Evolutionary conservation across 2,888 invertebrate genomes (phyloP).

Genomic region (Chymomyza caudatula): DNA sequence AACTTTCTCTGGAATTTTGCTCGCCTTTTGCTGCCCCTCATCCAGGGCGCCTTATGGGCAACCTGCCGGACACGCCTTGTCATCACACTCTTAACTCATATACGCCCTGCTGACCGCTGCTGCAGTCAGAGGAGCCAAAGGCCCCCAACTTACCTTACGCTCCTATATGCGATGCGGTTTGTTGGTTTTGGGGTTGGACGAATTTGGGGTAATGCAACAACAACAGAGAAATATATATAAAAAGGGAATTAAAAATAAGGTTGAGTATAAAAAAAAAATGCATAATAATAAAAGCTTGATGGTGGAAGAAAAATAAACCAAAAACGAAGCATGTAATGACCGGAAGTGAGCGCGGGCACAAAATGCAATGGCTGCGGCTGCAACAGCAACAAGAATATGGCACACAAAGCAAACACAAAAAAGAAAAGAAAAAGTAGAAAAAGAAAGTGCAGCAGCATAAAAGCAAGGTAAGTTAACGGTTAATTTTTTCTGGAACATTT

Average conservation of each 20-base stretch:
- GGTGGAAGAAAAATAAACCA: slow-evolving; percentile 2
- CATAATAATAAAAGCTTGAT: slow-evolving; percentile 59
- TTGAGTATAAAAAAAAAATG: slow-evolving; percentile 31
- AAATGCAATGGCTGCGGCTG: slow-evolving; percentile 45
- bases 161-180: slow-evolving; percentile 40
- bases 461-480: slow-evolving; percentile 47
- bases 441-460: slow-evolving; percentile 36
- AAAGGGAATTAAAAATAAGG: slow-evolving; percentile 54
- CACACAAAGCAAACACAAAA: slow-evolving; percentile 8
- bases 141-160: slow-evolving; percentile 59
- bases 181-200: slow-evolving; percentile 18
- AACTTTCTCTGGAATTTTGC: slow-evolving; percentile 45
- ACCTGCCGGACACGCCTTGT: background rate
- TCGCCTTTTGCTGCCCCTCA: background rate
- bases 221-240: slow-evolving; percentile 39
- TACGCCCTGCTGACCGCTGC: background rate
- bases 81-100: background rate
- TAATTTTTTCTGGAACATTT: slow-evolving; percentile 10
- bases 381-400: slow-evolving; percentile 43
- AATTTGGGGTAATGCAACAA: slow-evolving; percentile 31
- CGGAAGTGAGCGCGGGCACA: slow-evolving; percentile 45
- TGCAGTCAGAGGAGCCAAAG: slow-evolving; percentile 2
- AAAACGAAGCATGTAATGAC: slow-evolving; percentile 53
- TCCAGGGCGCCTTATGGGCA: too few species aligned
- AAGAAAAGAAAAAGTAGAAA: slow-evolving; percentile 17